Percentiles rank a stretch among this genome's conserved stretches.
These are phyloP conservation scores for Anolis apletophallus DNA, from an alignment of 2,797 vertebrate species.

Conservation along the genomic window DNA sequence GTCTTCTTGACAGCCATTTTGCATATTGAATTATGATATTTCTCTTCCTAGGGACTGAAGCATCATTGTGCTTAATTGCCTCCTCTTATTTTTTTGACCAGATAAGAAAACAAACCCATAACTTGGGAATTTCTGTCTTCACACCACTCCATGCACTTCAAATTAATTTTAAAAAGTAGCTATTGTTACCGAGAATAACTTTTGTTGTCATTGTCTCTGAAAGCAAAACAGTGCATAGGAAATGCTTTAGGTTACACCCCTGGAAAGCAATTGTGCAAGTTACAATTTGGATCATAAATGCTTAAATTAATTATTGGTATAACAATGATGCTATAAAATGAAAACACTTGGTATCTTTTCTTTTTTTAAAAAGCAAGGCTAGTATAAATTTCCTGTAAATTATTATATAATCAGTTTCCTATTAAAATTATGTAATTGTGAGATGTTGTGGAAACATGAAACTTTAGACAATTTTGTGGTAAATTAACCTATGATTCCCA, in stretches of 20 bases:
- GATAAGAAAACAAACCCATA: conserved; percentile 8
- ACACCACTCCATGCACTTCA: not conserved
- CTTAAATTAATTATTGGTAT: not conserved
- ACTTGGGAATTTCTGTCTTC: not conserved
- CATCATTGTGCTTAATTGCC: conserved; percentile 29
- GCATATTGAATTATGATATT: not conserved
- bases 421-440: not conserved
- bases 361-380: not conserved
- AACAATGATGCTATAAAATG: not conserved
- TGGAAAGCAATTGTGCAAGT: not conserved
- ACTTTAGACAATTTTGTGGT: not conserved
- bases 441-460: not conserved
- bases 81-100: conserved; percentile 14
- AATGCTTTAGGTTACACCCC: not conserved
- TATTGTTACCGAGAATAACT: conserved; percentile 6
- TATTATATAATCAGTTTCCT: not conserved
- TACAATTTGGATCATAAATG: not conserved
- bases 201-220: not conserved
- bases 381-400: not conserved
- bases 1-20: conserved; percentile 32
- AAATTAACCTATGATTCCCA: not conserved
- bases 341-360: not conserved
- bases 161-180: not conserved
- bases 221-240: conserved; percentile 10
- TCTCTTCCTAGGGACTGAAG: conserved; percentile 12